Conservation (phyloP, 2,888 invertebrate genomes). For the Aporophyla lueneburgensis region DNA sequence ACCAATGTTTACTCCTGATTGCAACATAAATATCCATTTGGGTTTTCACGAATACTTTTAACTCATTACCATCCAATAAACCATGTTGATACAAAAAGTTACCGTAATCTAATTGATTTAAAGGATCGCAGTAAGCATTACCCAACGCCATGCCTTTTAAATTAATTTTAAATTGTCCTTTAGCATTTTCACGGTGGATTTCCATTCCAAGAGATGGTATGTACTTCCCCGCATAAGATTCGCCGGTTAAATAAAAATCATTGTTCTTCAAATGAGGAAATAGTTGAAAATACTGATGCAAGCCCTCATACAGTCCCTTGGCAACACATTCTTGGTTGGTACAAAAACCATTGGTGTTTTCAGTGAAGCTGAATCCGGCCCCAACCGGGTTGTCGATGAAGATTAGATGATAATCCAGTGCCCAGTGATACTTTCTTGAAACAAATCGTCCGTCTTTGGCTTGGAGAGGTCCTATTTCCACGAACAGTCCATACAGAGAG, state of each 20-base stretch:
- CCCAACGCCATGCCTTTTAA: conserved; percentile 89
- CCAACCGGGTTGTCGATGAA: conserved; percentile 93
- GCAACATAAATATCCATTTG: conserved; percentile 90
- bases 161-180: conserved; percentile 79
- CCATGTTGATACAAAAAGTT: conserved; percentile 88
- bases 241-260: conserved; percentile 91
- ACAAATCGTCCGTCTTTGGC: conserved; percentile 79
- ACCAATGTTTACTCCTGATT: conserved; percentile 92
- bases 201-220: conserved; percentile 87
- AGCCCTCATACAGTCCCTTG: conserved; percentile 86
- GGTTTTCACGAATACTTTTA: conserved; percentile 88
- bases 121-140: conserved; percentile 88
- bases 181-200: conserved; percentile 86
- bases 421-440: conserved; percentile 90
- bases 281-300: conserved; percentile 91
- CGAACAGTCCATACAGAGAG: conserved; percentile 89
- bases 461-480: conserved; percentile 91
- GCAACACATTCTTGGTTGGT: conserved; percentile 90
- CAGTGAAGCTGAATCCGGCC: conserved; percentile 92
- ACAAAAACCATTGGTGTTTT: conserved; percentile 88
- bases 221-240: conserved; percentile 91
- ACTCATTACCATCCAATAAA: conserved; percentile 91
- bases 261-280: conserved; percentile 89
- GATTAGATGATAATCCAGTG: conserved; percentile 89
- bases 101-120: conserved; percentile 87